Conservation (phyloP, 2,888 invertebrate genomes). For the Tipula unca region DNA sequence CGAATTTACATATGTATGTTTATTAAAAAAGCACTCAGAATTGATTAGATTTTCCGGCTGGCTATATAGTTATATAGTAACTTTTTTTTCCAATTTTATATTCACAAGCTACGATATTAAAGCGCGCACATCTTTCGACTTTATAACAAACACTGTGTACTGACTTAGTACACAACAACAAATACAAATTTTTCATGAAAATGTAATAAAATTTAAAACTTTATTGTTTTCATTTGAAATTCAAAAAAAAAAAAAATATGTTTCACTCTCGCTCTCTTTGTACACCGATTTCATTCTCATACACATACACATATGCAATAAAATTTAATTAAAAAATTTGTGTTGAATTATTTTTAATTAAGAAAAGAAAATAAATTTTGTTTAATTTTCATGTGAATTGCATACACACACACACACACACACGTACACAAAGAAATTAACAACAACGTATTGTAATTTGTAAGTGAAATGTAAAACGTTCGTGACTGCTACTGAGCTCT, state of each 20-base stretch:
- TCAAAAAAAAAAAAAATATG: background rate
- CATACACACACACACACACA: background rate
- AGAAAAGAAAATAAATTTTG: background rate
- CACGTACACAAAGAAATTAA: too few relatives aligned
- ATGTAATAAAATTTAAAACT: background rate
- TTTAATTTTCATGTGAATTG: background rate
- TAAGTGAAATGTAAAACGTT: background rate
- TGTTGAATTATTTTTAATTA: background rate
- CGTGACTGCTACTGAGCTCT: background rate
- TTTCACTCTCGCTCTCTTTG: background rate
- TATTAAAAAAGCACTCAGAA: background rate
- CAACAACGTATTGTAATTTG: background rate
- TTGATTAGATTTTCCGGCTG: background rate
- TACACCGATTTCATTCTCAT: background rate
- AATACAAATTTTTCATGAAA: background rate
- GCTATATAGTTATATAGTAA: background rate
- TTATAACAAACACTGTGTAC: background rate
- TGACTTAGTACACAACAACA: background rate
- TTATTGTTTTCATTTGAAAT: background rate
- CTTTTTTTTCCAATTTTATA: background rate
- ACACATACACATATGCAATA: background rate
- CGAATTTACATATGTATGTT: background rate
- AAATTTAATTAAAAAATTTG: background rate
- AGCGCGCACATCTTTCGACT: background rate
- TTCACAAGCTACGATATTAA: background rate